Base-by-base conservation (phyloP, 1,140 invertebrate species). In the Drosophila sulfurigaster region DNA sequence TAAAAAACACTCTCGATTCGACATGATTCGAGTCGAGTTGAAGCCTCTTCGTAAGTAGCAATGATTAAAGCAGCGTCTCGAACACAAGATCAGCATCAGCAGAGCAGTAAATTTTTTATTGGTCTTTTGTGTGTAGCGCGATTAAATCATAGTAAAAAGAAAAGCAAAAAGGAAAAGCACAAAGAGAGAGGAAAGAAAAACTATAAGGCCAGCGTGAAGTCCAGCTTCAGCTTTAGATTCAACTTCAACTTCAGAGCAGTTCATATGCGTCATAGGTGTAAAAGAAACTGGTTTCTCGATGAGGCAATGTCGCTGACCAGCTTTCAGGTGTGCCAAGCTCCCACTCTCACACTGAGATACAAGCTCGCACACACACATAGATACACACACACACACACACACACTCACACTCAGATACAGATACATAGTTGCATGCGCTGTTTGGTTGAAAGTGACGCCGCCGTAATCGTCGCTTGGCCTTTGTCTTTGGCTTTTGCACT, bases 231-330 rank as follows among this genome's bases (percentile, higher is more conserved):
- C 69, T 46, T 54, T 10, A 41, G 7, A 8, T 38, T 10, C 35
- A 38, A 10, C 35, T 28, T 30, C 20, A 38, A 10, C 15, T 1
- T 16, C 1, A 20, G 48, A 7, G 16, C 15, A 28, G 20, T 38
- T 15, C 38, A 45, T n/a, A 82, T 83, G 82, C 83, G 83, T 88
- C 80, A 88, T 72, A 74, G 68, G 56, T 86, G 82, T 16, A 63
- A 68, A 56, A 77, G 58, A 79, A 88, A 87, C 82, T 88, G 82
- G 82, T 87, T 88, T 81, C 38, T 65, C 79, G 74, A 87, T 87
- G 85, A 88, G 83, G 77, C 83, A 87, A 89, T 87, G 85, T 78
- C 60, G 83, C 77, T 85, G 81, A 73, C 81, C 81, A 83, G 81
- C 67, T 83, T 83, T 82, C 81, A 79, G 51, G 64, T 67, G 57